Evolutionary conservation across 2,888 invertebrate species (phyloP).

Genomic region (Craniophora ligustri): DNA sequence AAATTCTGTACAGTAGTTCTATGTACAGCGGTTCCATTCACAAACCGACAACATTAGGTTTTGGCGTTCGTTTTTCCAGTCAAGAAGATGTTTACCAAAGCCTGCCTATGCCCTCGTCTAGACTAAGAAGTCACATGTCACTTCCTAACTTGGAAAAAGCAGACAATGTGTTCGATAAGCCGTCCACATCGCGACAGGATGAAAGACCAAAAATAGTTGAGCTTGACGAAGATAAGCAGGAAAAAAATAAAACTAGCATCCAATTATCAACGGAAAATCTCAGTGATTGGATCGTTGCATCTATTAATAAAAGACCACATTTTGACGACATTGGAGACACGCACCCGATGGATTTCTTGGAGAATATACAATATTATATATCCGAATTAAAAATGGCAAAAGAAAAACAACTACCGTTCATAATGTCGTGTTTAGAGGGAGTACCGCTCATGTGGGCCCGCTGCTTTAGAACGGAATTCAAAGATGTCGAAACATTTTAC

Average conservation of each 20-base stretch:
- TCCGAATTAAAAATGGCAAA: constrained; percentile 77
- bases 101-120: constrained; percentile 83
- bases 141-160: constrained; percentile 82
- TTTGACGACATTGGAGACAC: constrained; percentile 81
- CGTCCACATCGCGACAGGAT: constrained; percentile 63
- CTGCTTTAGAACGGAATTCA: constrained; percentile 80
- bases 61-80: constrained; percentile 84
- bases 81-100: constrained; percentile 82
- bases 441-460: constrained; percentile 84
- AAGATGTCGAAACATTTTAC: constrained; percentile 75
- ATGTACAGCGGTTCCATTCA: constrained; percentile 78
- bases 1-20: constrained; percentile 70
- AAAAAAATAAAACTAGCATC: constrained; percentile 62
- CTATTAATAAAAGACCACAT: constrained; percentile 79
- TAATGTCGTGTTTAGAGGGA: constrained; percentile 83
- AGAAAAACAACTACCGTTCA: constrained; percentile 80
- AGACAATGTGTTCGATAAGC: constrained; percentile 70
- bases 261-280: constrained; percentile 77
- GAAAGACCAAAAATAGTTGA: constrained; percentile 76
- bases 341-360: constrained; percentile 85
- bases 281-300: constrained; percentile 80
- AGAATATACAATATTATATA: constrained; percentile 80
- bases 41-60: constrained; percentile 80
- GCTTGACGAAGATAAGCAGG: constrained; percentile 74
- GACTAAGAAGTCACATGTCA: constrained; percentile 84